Conservation (phyloP, 2,113 vertebrate species). For the Sminthopsis crassicaudata region DNA sequence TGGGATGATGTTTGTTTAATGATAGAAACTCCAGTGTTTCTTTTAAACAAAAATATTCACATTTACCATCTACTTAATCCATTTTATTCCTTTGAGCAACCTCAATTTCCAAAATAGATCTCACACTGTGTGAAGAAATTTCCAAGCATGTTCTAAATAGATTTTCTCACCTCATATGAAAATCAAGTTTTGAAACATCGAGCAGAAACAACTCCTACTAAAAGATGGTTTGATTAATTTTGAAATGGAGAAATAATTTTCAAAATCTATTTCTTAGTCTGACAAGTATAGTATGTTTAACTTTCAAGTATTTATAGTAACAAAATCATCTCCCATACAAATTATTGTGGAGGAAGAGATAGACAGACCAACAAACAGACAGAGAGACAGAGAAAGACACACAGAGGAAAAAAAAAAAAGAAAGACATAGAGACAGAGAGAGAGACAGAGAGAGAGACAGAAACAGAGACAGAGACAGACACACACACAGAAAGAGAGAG, state of each 20-base stretch:
- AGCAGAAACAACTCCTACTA: conserved; percentile 35
- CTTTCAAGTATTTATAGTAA: not conserved
- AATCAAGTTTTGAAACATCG: conserved; percentile 66
- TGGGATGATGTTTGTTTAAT: conserved; percentile 45
- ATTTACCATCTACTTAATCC: conserved; percentile 47
- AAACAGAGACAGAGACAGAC: too few species aligned
- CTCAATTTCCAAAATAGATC: conserved; percentile 64
- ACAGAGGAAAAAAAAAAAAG: too few species aligned
- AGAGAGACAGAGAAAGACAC: not conserved
- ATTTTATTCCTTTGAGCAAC: conserved; percentile 63
- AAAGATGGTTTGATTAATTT: conserved; percentile 61
- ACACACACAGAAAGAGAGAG: too few species aligned
- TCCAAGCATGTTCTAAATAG: conserved; percentile 71
- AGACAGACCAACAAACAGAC: not conserved
- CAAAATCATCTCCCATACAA: too few species aligned
- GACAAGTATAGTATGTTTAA: conserved; percentile 46
- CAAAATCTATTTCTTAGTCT: conserved; percentile 42
- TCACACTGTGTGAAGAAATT: conserved; percentile 64
- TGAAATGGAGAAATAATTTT: conserved; percentile 53
- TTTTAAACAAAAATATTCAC: conserved; percentile 47
- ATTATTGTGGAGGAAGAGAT: not conserved
- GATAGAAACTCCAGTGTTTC: not conserved
- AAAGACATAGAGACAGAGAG: not conserved
- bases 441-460: not conserved
- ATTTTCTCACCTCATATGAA: conserved; percentile 65